Conservation (phyloP, 2,113 vertebrate species). For the Amphiprion ocellaris region DNA sequence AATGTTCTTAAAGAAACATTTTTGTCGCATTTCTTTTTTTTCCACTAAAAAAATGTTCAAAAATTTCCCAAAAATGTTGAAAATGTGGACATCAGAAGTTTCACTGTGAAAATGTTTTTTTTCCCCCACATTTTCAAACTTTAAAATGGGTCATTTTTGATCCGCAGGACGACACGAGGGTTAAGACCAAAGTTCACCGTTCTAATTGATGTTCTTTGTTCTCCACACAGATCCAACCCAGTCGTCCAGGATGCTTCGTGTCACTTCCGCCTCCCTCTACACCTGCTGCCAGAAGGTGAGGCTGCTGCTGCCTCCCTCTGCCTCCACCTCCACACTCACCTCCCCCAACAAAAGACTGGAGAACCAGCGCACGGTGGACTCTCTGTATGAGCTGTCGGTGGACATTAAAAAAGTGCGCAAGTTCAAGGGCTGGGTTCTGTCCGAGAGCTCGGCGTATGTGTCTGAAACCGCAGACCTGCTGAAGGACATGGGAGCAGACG, state of each 20-base stretch:
- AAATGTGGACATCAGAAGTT: too few species aligned
- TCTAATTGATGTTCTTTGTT: neutral
- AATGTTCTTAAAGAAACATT: too few species aligned
- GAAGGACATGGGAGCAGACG: slow-evolving; percentile 64
- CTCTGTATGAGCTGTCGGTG: slow-evolving; percentile 67
- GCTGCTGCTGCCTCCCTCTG: slow-evolving; percentile 37
- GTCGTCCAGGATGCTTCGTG: slow-evolving; percentile 51
- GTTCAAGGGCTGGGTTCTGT: slow-evolving; percentile 67
- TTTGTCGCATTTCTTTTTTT: too few species aligned
- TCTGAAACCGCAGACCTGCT: slow-evolving; percentile 56
- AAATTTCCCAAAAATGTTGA: too few species aligned
- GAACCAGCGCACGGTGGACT: slow-evolving; percentile 62
- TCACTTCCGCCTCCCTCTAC: slow-evolving; percentile 61
- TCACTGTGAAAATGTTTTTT: too few species aligned
- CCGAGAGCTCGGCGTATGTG: slow-evolving; percentile 50
- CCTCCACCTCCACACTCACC: slow-evolving; percentile 11
- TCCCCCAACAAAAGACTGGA: slow-evolving; percentile 43
- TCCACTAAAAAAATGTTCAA: too few species aligned
- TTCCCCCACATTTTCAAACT: too few species aligned
- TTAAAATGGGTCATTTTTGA: too few species aligned
- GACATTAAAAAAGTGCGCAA: slow-evolving; percentile 68
- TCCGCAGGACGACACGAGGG: too few species aligned
- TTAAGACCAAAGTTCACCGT: too few species aligned
- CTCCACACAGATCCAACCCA: slow-evolving; percentile 22
- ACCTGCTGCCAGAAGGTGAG: slow-evolving; percentile 61